Evolutionary conservation across 2,888 invertebrate genomes (phyloP).

Genomic region (Lasioglossum morio): DNA sequence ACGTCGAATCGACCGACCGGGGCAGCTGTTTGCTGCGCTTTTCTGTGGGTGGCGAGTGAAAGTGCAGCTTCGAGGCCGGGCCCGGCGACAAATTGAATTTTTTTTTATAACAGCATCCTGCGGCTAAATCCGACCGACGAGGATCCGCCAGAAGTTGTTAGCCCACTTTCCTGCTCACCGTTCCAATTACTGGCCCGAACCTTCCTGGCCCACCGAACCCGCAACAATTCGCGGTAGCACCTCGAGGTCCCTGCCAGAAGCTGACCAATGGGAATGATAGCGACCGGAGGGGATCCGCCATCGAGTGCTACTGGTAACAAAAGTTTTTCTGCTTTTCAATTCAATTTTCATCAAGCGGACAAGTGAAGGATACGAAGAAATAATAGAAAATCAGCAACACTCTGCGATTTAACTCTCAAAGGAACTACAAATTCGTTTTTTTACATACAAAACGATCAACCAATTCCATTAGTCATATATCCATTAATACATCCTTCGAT

Average conservation of each 20-base stretch:
- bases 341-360: too few species aligned
- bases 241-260: not conserved
- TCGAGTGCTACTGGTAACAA: not conserved
- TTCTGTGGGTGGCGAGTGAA: conserved; percentile 69
- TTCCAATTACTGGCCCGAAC: not conserved
- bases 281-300: not conserved
- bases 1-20: conserved; percentile 28
- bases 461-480: too few species aligned
- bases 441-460: not conserved
- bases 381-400: too few species aligned
- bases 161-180: not conserved
- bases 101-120: conserved; percentile 20
- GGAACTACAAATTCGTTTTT: not conserved
- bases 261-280: not conserved
- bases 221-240: not conserved
- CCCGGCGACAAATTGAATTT: conserved; percentile 57
- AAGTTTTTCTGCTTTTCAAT: too few species aligned
- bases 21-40: conserved; percentile 66
- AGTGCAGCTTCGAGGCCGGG: conserved; percentile 61
- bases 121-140: conserved; percentile 9
- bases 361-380: too few species aligned
- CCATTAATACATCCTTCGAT: not conserved
- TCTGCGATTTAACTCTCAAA: too few species aligned
- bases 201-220: not conserved
- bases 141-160: not conserved